Evolutionary conservation across 1,140 invertebrate species (phyloP), one percentile per base, ranked within the genome.

Genomic region (Drosophila watanabei): DNA sequence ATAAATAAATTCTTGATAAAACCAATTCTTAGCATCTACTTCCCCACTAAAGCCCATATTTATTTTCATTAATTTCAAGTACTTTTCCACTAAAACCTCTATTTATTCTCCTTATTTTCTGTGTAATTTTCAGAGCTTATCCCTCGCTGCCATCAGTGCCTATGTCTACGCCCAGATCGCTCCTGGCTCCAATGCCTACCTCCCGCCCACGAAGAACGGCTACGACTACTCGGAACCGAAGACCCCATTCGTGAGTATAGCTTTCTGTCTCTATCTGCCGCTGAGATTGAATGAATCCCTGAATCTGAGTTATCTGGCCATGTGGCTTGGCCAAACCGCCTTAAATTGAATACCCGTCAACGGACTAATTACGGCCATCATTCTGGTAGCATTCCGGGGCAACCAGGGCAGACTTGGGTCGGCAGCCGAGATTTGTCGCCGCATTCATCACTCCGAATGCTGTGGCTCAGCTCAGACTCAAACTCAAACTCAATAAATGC

Each of bases 121-220:
- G 5, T 5, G 11, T 13, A 9, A n/a, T n/a, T 87, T 90, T 9
- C 85, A 92, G 91, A 91, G 87, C 73, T 89, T 92, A 85, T 83
- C 86, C 80, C 68, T 93, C 52, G 81, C 84, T 85, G 89, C 82
- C 73, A 82, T 93, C 54, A 76, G 65, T 61, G 86, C 83, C 76
- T 93, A 75, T 65, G 82, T 60, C 48, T 85, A 82, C 78, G 90
- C 88, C 76, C 91, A 93, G 70, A 61, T 93, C 80, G 93, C 82
- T 81, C 93, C 75, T 7, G 94, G 95, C 52, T 94, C 94, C 75
- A 95, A 95, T 82, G 95, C 94, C 33, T 95, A 96, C 82, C 91
- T 95, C 51, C 95, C 95, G 48, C 95, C 95, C 41, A 93, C 79
- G 60, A 86, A 89, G 68, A 92, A 92, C 70, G 94, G 94, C 43